Base-by-base conservation (phyloP, 2,888 invertebrate species). In the Agrochola lychnidis region DNA sequence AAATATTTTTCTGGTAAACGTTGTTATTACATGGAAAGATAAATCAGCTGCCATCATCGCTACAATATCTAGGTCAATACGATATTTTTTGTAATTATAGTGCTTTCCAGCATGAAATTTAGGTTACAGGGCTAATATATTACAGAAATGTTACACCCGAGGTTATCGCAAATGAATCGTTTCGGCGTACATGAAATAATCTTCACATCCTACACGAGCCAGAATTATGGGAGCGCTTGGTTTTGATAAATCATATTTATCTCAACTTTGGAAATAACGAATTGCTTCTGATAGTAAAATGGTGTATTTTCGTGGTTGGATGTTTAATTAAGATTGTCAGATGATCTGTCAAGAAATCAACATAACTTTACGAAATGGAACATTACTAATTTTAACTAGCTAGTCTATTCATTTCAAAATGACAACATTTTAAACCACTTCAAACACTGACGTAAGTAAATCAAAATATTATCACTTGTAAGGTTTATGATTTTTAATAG, bases 241-340 rank as follows among this genome's bases (percentile, higher is more conserved):
- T 66, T 81, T 64, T 72, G 66, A 76, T 83, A 63, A 74, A 83
- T 87, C 78, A 78, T 61, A 70, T 78, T 78, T 78, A 85, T 85
- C 62, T 80, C 57, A 69, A 45, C 42, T 78, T 85, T 66, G 42
- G n/a, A n/a, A 64, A 25, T 78, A 76, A 87, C 64, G 56, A 79
- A 81, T 87, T 66, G 76, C 56, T 72, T 61, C 36, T 74, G 79
- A 75, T 82, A 76, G 57, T 59, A 30, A 12, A 1, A 16, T 64
- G 63, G 25, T 42, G 53, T 78, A 80, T 70, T 66, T 70, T 48
- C 19, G 51, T 56, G 14, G 25, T 16, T 51, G 42, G 22, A 40
- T 25, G 7, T 57, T 81, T 76, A 53, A 82, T 76, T 63, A 10
- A 74, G 53, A 10, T 59, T 14, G 16, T n/a, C 19, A 56, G 7